Percentiles rank a stretch among this genome's conserved stretches.
Conservation (phyloP, 2,113 vertebrate species). For the Cnemophilus loriae region DNA sequence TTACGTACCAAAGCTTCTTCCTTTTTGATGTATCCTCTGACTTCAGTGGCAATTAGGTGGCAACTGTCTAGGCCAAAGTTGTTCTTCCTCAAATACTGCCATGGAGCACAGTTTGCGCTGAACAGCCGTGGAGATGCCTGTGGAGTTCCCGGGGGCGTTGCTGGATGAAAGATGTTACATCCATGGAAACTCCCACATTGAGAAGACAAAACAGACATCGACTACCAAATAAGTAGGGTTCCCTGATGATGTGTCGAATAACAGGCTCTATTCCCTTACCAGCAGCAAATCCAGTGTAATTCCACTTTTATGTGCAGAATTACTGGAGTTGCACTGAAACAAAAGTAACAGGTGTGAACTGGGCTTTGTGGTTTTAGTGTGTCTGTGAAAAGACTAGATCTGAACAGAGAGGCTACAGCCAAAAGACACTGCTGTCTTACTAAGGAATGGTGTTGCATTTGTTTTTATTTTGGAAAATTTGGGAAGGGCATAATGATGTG, state of each 20-base stretch:
- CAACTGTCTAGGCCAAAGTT: not conserved
- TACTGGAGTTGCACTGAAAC: not conserved
- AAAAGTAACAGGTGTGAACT: not conserved
- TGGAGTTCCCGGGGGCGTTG: too few relatives aligned
- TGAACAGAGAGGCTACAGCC: not conserved
- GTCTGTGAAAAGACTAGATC: not conserved
- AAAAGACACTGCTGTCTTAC: not conserved
- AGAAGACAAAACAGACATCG: too few relatives aligned
- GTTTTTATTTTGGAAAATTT: not conserved
- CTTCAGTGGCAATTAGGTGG: not conserved
- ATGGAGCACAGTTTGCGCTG: fast-evolving
- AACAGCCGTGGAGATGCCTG: not conserved
- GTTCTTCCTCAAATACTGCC: not conserved
- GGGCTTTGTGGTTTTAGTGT: not conserved
- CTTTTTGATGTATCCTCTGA: not conserved
- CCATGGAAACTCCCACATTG: too few relatives aligned
- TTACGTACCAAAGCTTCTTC: not conserved
- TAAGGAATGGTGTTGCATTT: not conserved
- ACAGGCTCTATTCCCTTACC: not conserved
- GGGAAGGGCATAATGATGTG: not conserved
- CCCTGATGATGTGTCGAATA: not conserved
- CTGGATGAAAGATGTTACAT: too few relatives aligned
- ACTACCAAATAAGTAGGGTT: not conserved
- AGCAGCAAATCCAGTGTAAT: not conserved
- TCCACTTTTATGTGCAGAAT: not conserved